Base-by-base conservation (phyloP, 2,888 invertebrate genomes). In the Calephelis perditalis region DNA sequence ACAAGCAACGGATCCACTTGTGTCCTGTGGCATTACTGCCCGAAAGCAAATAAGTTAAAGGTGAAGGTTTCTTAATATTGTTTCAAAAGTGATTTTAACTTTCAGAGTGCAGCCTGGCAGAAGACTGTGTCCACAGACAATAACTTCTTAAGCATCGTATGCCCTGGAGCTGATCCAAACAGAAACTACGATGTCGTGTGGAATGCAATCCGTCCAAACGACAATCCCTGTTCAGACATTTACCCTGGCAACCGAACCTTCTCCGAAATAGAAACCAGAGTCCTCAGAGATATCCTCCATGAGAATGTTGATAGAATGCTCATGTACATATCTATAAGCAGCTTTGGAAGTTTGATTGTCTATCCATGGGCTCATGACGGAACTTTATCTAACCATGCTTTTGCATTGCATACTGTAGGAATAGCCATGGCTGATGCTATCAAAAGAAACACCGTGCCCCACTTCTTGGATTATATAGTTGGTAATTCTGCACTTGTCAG, bases 81-180 rank as follows among this genome's bases (percentile, higher is more conserved):
- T 5, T 15, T 40, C 11, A 43, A 8, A 47, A 47, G 5, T 37
- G 7, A 11, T 15, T 10, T 12, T 4, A 5, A 55, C 46, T 79
- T 79, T 7, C 73, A 94, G 93, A 73, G 75, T 37, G 91, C 93
- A 7, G 80, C 94, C 68, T 95, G 94, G 94, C 92, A 94, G 35
- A 95, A 95, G 73, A 95, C 93, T 0, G 91, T 94, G 0, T 91
- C 92, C 0, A 86, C 84, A 0, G 70, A 78, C 63, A 72, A 74
- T 5, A 73, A 82, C 57, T 0, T 59, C 0, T 73, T 74, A 15
- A 68, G 80, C 2, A 40, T 37, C n/a, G 2, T 77, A 0, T 96
- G 96, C 69, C 79, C 81, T 3, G 96, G 96, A n/a, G 93, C 93
- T 0, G 96, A 96, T 73, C 92, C 92, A 0, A 96, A 96, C 78